phyloP scores from a whole-genome alignment of 2,113 vertebrate species.

The Calyptommatus sinebrachiatus region DNA sequence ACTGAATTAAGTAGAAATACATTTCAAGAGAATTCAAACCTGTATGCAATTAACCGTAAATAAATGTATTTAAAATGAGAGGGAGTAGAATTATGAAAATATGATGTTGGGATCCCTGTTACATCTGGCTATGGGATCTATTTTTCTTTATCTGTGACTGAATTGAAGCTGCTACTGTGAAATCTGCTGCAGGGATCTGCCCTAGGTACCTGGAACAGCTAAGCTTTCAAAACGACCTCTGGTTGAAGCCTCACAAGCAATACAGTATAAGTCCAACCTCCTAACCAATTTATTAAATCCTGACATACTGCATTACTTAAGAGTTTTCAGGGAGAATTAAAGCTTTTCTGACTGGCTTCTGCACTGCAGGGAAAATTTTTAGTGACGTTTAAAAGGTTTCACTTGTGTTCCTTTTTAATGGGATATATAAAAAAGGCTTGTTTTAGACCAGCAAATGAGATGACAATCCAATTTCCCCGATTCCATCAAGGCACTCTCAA shows the following conservation, averaged over 20 bases:
- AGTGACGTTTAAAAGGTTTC: slow-evolving; percentile 89
- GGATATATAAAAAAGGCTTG: slow-evolving; percentile 87
- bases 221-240: slow-evolving; percentile 46
- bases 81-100: neutral
- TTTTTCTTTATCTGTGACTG: neutral
- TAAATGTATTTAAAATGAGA: neutral
- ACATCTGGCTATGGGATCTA: neutral
- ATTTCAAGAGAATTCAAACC: neutral
- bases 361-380: slow-evolving; percentile 84
- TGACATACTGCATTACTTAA: slow-evolving; percentile 78
- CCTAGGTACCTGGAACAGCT: slow-evolving; percentile 20
- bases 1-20: neutral
- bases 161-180: neutral
- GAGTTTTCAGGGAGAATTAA: slow-evolving; percentile 76
- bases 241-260: slow-evolving; percentile 43
- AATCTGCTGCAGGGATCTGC: neutral
- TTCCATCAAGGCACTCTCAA: slow-evolving; percentile 92
- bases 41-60: neutral
- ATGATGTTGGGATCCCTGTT: neutral
- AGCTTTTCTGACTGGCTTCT: slow-evolving; percentile 79
- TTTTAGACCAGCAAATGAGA: slow-evolving; percentile 94
- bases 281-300: slow-evolving; percentile 72
- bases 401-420: slow-evolving; percentile 85
- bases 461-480: slow-evolving; percentile 98
- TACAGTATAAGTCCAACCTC: slow-evolving; percentile 56